Evolutionary conservation across 2,797 vertebrate genomes (phyloP).

Genomic region (Mormyrops boulengeri): DNA sequence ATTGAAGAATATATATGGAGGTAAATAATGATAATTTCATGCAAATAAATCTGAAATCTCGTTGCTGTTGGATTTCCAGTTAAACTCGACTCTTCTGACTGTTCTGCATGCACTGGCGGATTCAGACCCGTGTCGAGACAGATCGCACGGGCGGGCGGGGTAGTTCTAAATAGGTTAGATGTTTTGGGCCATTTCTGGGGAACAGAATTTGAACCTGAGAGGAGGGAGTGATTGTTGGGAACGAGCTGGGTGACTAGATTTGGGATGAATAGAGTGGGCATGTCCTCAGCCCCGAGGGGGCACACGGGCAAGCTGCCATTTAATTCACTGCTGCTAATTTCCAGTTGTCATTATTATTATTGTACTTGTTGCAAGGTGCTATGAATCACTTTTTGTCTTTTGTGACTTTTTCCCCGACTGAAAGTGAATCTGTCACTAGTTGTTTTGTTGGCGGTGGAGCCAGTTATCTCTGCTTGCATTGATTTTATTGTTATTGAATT

Average conservation of each 20-base stretch:
- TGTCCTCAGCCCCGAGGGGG: neutral
- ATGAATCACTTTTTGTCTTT: neutral
- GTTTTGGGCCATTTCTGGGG: neutral
- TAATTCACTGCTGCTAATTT: neutral
- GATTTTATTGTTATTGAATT: neutral
- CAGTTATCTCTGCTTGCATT: neutral
- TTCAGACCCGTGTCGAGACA: neutral
- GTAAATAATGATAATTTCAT: neutral
- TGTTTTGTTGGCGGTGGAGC: neutral
- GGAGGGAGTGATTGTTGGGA: neutral
- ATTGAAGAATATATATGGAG: neutral
- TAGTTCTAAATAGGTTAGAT: neutral
- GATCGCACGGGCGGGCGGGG: neutral
- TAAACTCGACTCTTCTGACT: neutral
- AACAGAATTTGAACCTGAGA: neutral
- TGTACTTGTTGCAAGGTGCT: slow-evolving; percentile 27
- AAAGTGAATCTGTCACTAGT: neutral
- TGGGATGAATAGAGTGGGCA: neutral
- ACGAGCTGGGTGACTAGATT: neutral
- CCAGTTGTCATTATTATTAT: neutral
- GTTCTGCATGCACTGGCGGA: neutral
- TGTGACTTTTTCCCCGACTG: neutral
- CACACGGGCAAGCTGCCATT: neutral
- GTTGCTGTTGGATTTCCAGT: neutral
- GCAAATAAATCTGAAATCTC: neutral